Conservation (phyloP, 92 coral and sea anemone genomes). For the Pocillopora grandis region DNA sequence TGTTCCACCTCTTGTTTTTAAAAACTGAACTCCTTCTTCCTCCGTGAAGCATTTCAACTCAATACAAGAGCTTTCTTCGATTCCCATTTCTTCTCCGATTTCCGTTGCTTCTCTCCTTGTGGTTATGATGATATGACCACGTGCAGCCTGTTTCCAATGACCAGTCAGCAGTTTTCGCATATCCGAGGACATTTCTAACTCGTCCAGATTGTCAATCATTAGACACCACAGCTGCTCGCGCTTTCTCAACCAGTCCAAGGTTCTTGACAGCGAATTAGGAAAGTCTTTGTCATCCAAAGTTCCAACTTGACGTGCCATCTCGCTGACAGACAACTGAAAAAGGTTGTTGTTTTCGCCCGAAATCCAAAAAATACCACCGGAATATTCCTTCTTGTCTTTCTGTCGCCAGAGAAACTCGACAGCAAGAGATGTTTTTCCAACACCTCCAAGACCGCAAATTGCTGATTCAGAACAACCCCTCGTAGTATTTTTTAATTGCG, state of each 20-base stretch:
- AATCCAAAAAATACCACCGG: constrained; percentile 87
- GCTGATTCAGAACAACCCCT: constrained; percentile 47
- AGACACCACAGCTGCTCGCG: constrained; percentile 62
- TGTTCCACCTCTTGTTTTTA: constrained; percentile 44
- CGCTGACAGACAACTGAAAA: constrained; percentile 67
- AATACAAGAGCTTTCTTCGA: constrained; percentile 55
- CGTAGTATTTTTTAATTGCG: constrained; percentile 19
- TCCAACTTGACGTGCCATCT: constrained; percentile 70
- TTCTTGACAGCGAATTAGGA: constrained; percentile 53
- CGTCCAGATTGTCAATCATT: constrained; percentile 79
- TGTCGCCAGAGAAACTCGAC: constrained; percentile 70
- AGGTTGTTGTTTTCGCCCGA: constrained; percentile 71
- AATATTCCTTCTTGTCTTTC: constrained; percentile 24
- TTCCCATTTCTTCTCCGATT: constrained; percentile 52
- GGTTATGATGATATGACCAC: constrained; percentile 76
- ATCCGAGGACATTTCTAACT: constrained; percentile 57
- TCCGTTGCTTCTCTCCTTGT: constrained; percentile 72
- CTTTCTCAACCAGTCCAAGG: constrained; percentile 56
- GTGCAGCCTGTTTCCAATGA: constrained; percentile 62
- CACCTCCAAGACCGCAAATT: constrained; percentile 85
- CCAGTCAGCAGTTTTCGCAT: constrained; percentile 70
- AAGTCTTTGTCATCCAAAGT: constrained; percentile 56
- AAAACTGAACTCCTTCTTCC: constrained; percentile 64
- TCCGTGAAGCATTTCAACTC: constrained; percentile 54
- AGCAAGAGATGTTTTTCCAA: constrained; percentile 85